Base-by-base conservation (phyloP, 2,888 invertebrate genomes). In the Hermodice carunculata region DNA sequence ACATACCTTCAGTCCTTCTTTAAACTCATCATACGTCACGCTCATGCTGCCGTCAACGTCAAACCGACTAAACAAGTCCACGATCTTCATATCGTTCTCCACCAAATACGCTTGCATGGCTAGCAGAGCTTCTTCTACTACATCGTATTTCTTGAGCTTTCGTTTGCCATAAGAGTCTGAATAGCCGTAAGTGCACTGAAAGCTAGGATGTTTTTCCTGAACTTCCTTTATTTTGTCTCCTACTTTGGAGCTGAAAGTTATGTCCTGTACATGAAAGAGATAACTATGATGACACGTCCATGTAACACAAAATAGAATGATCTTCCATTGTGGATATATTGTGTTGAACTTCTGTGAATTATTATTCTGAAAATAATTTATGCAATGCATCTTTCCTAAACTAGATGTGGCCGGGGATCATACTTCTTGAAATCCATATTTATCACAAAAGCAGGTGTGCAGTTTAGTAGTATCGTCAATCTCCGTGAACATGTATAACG, bases 21-120 rank as follows among this genome's bases (percentile, higher is more conserved):
- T 75, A 61, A 82, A 82, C 67, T 82, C 81, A n/a, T 79, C 80
- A 60, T 79, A 76, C 5, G 80, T 76, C 17, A 82, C 80, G 51
- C 78, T 78, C 76, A 79, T 81, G 59, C 80, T 82, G 22, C 82
- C 81, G 60, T 85, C 85, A 3, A 77, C 72, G 68, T 84, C 83
- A 64, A 85, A 80, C 34, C 78, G 68, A 24, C 75, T 73, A 66
- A 85, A 85, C 58, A 85, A 69, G 54, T 84, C 81, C 8, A 81
- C 79, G 4, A 85, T 69, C 19, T 79, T 79, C 14, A 82, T 75
- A 52, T 78, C 75, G 51, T 77, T 72, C 52, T 78, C 74, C 28
- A 73, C 73, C 52, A 81, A 75, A 67, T 80, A 85, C 28, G 75
- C 72, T 42, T 75, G 70, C 26, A 85, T 78, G 48, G 77, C 78